Evolutionary conservation across 2,888 invertebrate genomes (phyloP).

Genomic region (Byasa hedistus): DNA sequence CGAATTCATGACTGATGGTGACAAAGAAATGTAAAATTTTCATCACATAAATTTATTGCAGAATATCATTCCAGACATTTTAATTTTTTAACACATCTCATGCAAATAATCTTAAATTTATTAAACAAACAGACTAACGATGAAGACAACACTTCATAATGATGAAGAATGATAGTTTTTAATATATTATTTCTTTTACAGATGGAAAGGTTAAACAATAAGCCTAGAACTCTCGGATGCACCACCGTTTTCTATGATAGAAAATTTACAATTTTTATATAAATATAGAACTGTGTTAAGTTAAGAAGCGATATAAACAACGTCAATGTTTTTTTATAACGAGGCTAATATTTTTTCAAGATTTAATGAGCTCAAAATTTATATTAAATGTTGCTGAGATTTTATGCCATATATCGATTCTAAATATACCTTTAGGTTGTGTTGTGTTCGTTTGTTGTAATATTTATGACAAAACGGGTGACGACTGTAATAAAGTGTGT

Average conservation of each 20-base stretch:
- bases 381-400: neutral
- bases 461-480: constrained; percentile 64
- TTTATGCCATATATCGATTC: constrained; percentile 30
- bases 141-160: no score
- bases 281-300: constrained; percentile 26
- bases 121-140: no score
- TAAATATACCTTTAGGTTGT: constrained; percentile 32
- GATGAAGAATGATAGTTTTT: no score
- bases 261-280: constrained; percentile 31
- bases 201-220: constrained; percentile 41
- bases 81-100: neutral
- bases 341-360: constrained; percentile 21
- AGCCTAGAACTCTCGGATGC: constrained; percentile 34
- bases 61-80: no score
- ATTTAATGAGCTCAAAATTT: neutral
- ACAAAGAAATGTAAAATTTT: no score
- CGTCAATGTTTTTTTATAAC: constrained; percentile 16
- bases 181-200: constrained; percentile 32
- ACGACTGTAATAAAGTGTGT: constrained; percentile 38
- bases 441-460: constrained; percentile 60
- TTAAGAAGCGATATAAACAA: constrained; percentile 22
- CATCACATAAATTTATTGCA: no score
- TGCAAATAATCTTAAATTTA: neutral
- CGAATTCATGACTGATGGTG: neutral
- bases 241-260: constrained; percentile 35